Evolutionary conservation across 2,113 vertebrate species (phyloP), one percentile per base, ranked within the genome.

Genomic region (Cichladusa arquata): DNA sequence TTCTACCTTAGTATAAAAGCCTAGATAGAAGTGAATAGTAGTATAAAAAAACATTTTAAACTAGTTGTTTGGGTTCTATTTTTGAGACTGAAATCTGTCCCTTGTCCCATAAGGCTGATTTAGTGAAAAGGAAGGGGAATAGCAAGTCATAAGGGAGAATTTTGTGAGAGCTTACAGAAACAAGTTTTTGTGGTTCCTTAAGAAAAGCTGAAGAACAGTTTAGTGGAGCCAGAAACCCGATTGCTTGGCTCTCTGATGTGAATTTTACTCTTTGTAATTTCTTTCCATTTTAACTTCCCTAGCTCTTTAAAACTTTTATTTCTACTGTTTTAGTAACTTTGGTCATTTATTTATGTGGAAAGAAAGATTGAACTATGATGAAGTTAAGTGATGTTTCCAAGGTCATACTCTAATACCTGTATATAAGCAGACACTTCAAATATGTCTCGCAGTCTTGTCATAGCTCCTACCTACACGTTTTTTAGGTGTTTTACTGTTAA

Each of bases 91-190:
- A 83, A 86, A 40, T 92, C 74, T 71, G 56, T 81, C 83, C 67
- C 83, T 97, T 94, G 77, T 73, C 65, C 72, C 34, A 76, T 81
- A 93, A 92, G 93, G 71, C 72, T 91, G 88, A 88, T 92, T 66
- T 77, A 86, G 31, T 71, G 76, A 95, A 94, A 94, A 90, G 79
- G 78, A 91, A 88, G 51, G 82, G 77, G 94, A 92, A 64, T 88
- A 92, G 69, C 91, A 91, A 95, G 76, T 92, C 67, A 53, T 84
- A 64, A 79, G 91, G 96, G 88, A 93, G 34, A 83, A 44, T 81
- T 83, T 71, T 94, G 76, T 83, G 83, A 96, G 67, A 25, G 19
- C 40, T 94, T 93, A 50, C 69, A 86, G 83, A 69, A 84, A 74
- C 23, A 56, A 86, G 56, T 81, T 94, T 77, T 91, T 79, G 65